Evolutionary conservation across 2,797 vertebrate species (phyloP).

Genomic region (Malacoraja senta): DNA sequence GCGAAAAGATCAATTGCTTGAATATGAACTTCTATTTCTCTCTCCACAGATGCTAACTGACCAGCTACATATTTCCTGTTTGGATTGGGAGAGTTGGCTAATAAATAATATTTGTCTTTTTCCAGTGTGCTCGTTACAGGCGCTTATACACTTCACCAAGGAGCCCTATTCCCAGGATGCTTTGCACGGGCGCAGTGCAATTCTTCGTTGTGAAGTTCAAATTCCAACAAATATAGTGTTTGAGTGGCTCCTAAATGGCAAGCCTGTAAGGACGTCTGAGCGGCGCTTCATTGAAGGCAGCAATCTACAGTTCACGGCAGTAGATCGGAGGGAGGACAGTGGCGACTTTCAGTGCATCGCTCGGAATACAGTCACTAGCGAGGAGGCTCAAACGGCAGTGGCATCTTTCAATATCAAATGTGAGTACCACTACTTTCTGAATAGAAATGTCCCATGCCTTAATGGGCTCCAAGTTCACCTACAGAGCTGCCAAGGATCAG

Average conservation of each 20-base stretch:
- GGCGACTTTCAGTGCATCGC: conserved; percentile 82
- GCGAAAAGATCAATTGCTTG: too few species aligned
- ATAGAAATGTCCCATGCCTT: not conserved
- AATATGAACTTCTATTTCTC: not conserved
- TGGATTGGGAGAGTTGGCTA: not conserved
- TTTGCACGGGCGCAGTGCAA: conserved; percentile 83
- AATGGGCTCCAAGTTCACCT: not conserved
- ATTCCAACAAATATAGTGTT: conserved; percentile 56
- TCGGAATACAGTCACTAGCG: conserved; percentile 52
- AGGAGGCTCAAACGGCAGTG: conserved; percentile 64
- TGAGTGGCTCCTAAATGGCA: conserved; percentile 71
- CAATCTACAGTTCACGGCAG: conserved; percentile 80
- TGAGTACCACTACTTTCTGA: conserved; percentile 57
- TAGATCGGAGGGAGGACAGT: conserved; percentile 72
- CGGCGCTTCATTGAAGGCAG: conserved; percentile 78
- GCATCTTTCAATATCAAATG: conserved; percentile 97
- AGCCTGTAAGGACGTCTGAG: conserved; percentile 59
- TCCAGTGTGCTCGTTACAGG: conserved; percentile 61
- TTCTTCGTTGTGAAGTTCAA: conserved; percentile 87
- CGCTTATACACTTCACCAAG: conserved; percentile 75
- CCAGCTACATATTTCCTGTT: not conserved
- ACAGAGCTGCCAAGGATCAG: not conserved
- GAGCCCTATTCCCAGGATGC: conserved; percentile 95
- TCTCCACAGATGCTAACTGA: too few species aligned
- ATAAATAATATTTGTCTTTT: not conserved